A percentile compares a stretch with the other conserved stretches of the same genome.
phyloP scores from a whole-genome alignment of 92 coral and sea anemone species.

The Zoanthus sansibaricus region DNA sequence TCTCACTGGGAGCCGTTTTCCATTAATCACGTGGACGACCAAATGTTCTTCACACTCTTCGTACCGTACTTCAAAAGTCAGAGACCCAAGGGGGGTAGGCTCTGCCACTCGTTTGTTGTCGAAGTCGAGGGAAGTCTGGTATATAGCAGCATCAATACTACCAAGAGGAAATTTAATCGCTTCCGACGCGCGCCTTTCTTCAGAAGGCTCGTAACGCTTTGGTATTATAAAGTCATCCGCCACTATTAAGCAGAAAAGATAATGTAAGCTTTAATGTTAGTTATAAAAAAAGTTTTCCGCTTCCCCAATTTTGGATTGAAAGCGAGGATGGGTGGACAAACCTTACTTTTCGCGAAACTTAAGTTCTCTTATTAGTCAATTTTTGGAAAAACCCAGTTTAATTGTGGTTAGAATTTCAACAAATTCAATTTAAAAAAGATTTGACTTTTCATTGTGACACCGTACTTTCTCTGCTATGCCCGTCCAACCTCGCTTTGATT shows the following conservation, averaged over 20 bases:
- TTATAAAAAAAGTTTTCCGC: too few species aligned
- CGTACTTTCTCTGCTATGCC: too few species aligned
- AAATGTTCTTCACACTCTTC: conserved; percentile 70
- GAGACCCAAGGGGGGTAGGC: conserved; percentile 73
- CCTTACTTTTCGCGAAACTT: too few species aligned
- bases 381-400: too few species aligned
- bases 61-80: conserved; percentile 65
- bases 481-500: neutral
- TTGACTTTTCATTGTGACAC: neutral
- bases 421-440: neutral
- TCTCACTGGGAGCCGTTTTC: conserved; percentile 75
- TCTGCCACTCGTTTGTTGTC: conserved; percentile 27
- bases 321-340: too few species aligned
- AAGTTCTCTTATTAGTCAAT: too few species aligned
- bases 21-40: conserved; percentile 66
- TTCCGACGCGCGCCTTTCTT: conserved; percentile 40
- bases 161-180: conserved; percentile 51
- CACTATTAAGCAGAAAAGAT: conserved; percentile 24
- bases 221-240: conserved; percentile 71
- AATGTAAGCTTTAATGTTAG: too few species aligned
- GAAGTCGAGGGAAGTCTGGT: conserved; percentile 37
- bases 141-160: conserved; percentile 60
- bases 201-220: conserved; percentile 74
- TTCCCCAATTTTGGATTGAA: too few species aligned
- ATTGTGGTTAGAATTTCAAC: too few species aligned